Evolutionary conservation across 1,140 invertebrate species (phyloP), one percentile per base, ranked within the genome.

Genomic region (Adoxophyes honmai): DNA sequence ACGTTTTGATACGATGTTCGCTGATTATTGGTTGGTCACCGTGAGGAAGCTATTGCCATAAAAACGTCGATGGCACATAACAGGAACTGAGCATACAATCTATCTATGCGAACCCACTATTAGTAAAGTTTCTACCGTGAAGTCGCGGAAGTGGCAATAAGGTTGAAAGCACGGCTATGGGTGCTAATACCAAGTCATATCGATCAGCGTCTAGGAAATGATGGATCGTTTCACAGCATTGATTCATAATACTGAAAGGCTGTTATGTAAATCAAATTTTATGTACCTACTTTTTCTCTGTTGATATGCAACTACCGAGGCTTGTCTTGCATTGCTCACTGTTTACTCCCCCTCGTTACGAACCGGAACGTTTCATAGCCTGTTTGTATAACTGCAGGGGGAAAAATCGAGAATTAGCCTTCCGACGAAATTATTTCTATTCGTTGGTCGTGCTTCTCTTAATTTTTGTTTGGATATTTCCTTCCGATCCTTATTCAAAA

Each of bases 191-290:
- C 42, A 48, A n/a, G n/a, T 6, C 42, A 28, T 18, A 48, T 48
- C 21, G 42, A 48, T 48, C 42, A 48, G 42, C 42, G 42, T 48
- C 42, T 18, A 48, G 42, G 42, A 48, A 48, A 48, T 48, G 42
- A 48, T 48, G 42, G 18, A 48, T 48, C 42, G 18, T 33, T 11
- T 33, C 21, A 48, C 21, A 48, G 42, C 42, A 48, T 28, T 48
- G 42, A 48, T 48, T 48, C 42, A 14, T 21, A 18, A 21, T 44
- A 18, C 15, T 44, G n/a, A 18, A 21, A 15, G 1, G 16, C n/a
- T 48, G 42, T 48, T 48, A 48, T 48, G 42, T 48, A 48, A 48
- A 48, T 48, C 42, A 28, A 28, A 21, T 48, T 48, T 48, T 48
- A 48, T 48, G 21, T 28, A 11, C 16, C 2, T 44, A 21, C 39